Conservation (phyloP, 1,140 invertebrate genomes). For the Adoxophyes honmai region DNA sequence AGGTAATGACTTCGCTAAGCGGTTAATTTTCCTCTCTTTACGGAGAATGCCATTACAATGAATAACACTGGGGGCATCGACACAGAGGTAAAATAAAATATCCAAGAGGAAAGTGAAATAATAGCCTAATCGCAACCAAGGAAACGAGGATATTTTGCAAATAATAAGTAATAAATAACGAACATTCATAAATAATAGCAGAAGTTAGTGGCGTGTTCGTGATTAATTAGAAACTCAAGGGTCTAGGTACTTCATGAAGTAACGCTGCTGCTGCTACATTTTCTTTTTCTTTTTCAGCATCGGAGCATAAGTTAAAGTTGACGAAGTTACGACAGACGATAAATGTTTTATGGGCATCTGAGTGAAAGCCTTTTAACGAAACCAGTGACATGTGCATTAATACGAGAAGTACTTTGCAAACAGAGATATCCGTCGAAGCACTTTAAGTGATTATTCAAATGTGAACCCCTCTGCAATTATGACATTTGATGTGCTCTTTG, state of each 20-base stretch:
- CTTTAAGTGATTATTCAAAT: constrained; percentile 54
- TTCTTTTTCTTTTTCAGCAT: too few relatives aligned
- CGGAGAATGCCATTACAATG: too few relatives aligned
- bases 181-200: constrained; percentile 5
- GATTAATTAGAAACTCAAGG: constrained; percentile 1
- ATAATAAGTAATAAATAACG: neutral
- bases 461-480: constrained; percentile 49
- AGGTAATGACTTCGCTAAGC: too few relatives aligned
- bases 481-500: constrained; percentile 61
- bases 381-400: constrained; percentile 19
- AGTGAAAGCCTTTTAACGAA: constrained; percentile 1
- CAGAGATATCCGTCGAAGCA: constrained; percentile 26
- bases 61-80: too few relatives aligned
- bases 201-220: neutral
- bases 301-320: too few relatives aligned
- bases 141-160: too few relatives aligned
- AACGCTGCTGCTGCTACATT: too few relatives aligned
- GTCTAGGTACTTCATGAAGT: neutral
- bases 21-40: too few relatives aligned
- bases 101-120: too few relatives aligned
- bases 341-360: neutral
- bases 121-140: too few relatives aligned
- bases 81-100: too few relatives aligned
- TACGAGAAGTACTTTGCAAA: constrained; percentile 25
- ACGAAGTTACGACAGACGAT: too few relatives aligned